phyloP scores from a whole-genome alignment of 2,797 vertebrate genomes.

The Coranthus polyacanthus region DNA sequence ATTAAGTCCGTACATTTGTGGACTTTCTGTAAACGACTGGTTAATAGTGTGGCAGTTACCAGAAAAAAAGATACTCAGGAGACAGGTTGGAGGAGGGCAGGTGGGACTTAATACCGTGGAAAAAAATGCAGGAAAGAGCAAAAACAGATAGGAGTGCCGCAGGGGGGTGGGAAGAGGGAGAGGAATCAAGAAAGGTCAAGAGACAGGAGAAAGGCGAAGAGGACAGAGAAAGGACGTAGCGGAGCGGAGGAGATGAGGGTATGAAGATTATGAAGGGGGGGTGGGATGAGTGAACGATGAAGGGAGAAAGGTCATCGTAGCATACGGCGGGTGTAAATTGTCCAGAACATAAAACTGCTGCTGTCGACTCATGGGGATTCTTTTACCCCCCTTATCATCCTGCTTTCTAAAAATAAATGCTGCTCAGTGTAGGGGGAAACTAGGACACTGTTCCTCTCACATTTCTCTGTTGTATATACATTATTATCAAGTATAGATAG shows the following conservation, averaged over 20 bases:
- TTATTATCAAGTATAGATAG: background rate
- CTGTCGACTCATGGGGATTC: slow-evolving; percentile 43
- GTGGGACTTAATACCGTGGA: background rate
- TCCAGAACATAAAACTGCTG: slow-evolving; percentile 61
- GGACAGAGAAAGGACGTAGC: slow-evolving; percentile 18
- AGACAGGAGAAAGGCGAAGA: background rate
- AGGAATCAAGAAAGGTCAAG: slow-evolving; percentile 4
- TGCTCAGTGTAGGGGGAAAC: slow-evolving; percentile 48
- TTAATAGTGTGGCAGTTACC: background rate
- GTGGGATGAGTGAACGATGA: slow-evolving; percentile 33
- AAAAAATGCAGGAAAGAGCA: background rate
- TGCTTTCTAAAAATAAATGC: slow-evolving; percentile 69
- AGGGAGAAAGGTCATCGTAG: slow-evolving; percentile 55
- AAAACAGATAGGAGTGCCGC: background rate
- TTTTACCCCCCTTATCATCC: slow-evolving; percentile 47
- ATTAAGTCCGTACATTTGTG: background rate
- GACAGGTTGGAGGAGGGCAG: background rate
- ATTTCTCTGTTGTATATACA: slow-evolving; percentile 11
- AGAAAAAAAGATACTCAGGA: background rate
- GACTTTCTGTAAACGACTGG: background rate
- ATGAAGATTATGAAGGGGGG: background rate
- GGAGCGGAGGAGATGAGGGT: background rate
- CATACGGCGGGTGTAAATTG: slow-evolving; percentile 63
- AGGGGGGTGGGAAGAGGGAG: background rate
- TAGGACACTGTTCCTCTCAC: slow-evolving; percentile 51